These are phyloP conservation scores for Labroides dimidiatus DNA, from an alignment of 2,797 vertebrate genomes.

Conservation along the genomic window DNA sequence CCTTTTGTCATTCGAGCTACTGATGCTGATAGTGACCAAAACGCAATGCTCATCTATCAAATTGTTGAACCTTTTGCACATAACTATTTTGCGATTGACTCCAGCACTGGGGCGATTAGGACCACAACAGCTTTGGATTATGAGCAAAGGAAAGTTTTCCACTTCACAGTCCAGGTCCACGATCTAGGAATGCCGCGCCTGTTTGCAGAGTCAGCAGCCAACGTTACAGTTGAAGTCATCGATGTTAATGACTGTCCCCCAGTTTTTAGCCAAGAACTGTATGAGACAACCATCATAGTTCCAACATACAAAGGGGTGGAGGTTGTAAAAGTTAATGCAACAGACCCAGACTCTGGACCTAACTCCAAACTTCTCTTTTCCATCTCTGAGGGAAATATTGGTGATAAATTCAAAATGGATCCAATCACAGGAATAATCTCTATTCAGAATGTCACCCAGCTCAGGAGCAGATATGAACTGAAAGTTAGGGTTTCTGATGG, in stretches of 20 bases:
- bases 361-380: conserved; percentile 93
- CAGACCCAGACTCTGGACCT: conserved; percentile 90
- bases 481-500: conserved; percentile 93
- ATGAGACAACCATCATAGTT: conserved; percentile 89
- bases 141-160: conserved; percentile 90
- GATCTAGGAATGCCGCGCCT: conserved; percentile 92
- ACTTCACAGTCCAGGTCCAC: conserved; percentile 96
- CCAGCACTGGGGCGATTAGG: conserved; percentile 94
- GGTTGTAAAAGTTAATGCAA: conserved; percentile 89
- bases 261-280: conserved; percentile 89
- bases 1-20: conserved; percentile 93
- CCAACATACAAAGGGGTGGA: conserved; percentile 95
- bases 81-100: conserved; percentile 95
- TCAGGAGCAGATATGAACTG: conserved; percentile 96
- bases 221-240: conserved; percentile 93
- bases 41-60: conserved; percentile 95
- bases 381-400: conserved; percentile 96
- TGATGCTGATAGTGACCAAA: conserved; percentile 91
- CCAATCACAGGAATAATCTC: conserved; percentile 86
- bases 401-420: conserved; percentile 94
- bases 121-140: conserved; percentile 91
- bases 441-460: conserved; percentile 93
- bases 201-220: conserved; percentile 91
- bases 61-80: conserved; percentile 94
- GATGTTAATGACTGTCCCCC: conserved; percentile 96